Evolutionary conservation across 2,888 invertebrate genomes (phyloP), one percentile per base, ranked within the genome.

Genomic region (Bombylius major): DNA sequence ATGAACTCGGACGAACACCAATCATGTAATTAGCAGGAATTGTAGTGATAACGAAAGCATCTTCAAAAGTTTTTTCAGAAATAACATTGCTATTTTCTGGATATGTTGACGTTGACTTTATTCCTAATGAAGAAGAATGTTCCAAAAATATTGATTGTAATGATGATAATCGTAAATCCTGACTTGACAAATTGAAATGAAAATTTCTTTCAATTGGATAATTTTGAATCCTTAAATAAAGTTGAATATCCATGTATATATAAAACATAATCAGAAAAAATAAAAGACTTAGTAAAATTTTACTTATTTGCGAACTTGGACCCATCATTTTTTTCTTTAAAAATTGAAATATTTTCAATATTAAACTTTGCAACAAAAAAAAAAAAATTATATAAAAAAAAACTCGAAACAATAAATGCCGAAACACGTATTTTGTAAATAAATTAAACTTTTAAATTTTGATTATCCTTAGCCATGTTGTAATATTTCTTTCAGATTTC

Each of bases 301-400:
- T 86, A 71, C 85, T 86, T 48, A 84, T 80, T 75, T 84, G 83
- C 8, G 85, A 84, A 57, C 85, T 80, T 56, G 86, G 86, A 67
- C 84, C 84, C 76, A 86, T 79, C 84, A 85, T 84, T 68, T 70
- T 76, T 59, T 59, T 59, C 54, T 50, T 46, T 32, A 56, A 36
- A 9, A 8, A 6, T 36, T 36, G 3, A 36, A 36, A 36, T 36
- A 36, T 6, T 9, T 8, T 8, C 4, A 4, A 36, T 9, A 36
- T 8, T 36, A 36, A 36, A 23, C 23, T 36, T 36, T 9, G 36
- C 9, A 4, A 36, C 1, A 9, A 36, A 36, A 36, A 36, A 36
- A 36, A 36, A 36, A 36, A 36, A 36, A 8, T 3, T 1, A 23
- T 23, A 23, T 2, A 23, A 23, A 23, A 23, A 23, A 23, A 23